Evolutionary conservation across 1,140 invertebrate species (phyloP).

Genomic region (Procambarus clarkii): DNA sequence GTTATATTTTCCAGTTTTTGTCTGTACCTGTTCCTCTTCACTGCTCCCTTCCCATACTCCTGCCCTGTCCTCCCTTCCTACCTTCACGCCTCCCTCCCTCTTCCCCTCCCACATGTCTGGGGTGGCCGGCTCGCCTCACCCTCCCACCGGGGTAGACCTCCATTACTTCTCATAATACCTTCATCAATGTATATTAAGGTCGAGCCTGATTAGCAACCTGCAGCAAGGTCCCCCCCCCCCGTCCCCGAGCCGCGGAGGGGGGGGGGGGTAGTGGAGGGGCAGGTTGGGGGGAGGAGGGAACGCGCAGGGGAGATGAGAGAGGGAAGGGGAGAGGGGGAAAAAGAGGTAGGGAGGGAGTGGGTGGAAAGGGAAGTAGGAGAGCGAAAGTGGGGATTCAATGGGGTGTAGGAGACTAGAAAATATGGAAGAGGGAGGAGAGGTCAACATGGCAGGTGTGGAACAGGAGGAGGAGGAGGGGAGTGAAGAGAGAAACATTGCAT

Average conservation of each 20-base stretch:
- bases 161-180: constrained; percentile 57
- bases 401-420: no score
- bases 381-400: no score
- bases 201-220: constrained; percentile 44
- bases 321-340: no score
- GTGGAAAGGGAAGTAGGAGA: no score
- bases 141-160: background rate
- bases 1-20: no score
- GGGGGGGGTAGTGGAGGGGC: background rate
- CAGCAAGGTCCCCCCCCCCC: no score
- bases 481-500: no score
- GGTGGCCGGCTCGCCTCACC: background rate
- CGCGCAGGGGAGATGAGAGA: no score
- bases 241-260: background rate
- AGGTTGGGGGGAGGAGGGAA: background rate
- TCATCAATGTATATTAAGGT: constrained; percentile 62
- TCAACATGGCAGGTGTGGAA: background rate
- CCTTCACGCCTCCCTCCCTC: background rate
- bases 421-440: background rate
- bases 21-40: no score
- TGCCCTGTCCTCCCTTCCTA: background rate
- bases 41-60: background rate
- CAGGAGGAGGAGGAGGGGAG: background rate
- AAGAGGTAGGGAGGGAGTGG: background rate
- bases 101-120: background rate